Percentiles rank a stretch among this genome's conserved stretches.
Conservation (phyloP, 1,140 invertebrate species). For the Archivesica marissinica region DNA sequence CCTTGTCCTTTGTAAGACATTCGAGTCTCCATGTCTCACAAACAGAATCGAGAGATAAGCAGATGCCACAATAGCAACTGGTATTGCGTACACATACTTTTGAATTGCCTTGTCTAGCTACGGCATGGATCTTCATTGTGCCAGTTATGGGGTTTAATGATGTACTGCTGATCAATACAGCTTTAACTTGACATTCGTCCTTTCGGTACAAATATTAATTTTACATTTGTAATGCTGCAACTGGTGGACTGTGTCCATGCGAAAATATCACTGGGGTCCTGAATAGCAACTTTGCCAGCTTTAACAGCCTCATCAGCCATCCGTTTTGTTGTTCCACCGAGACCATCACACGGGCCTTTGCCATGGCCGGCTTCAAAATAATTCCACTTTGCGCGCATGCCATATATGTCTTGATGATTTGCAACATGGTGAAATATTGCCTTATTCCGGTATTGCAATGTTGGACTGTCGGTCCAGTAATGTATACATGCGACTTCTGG, state of each 20-base stretch:
- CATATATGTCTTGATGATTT: conserved; percentile 14
- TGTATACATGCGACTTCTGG: conserved; percentile 45
- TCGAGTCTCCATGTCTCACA: neutral
- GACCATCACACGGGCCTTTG: conserved; percentile 41
- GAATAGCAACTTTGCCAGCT: conserved; percentile 29
- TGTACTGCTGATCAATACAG: neutral
- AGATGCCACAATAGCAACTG: conserved; percentile 21
- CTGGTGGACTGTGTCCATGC: conserved; percentile 22
- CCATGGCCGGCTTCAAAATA: conserved; percentile 43
- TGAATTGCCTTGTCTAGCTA: neutral
- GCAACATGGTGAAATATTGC: conserved; percentile 50
- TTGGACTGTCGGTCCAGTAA: conserved; percentile 63
- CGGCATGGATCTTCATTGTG: conserved; percentile 45
- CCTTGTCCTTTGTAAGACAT: neutral
- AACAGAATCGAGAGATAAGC: neutral
- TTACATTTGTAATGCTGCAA: conserved; percentile 37
- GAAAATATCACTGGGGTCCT: conserved; percentile 30
- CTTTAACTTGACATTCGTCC: conserved; percentile 31
- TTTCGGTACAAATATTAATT: conserved; percentile 8
- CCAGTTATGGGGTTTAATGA: neutral
- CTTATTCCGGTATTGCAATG: conserved; percentile 60
- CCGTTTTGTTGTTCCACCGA: conserved; percentile 32
- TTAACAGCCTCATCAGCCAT: conserved; percentile 49
- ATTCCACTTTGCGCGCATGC: conserved; percentile 11
- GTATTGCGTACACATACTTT: neutral